phyloP scores from a whole-genome alignment of 2,113 vertebrate genomes.

The Dipodomys stephensi region DNA sequence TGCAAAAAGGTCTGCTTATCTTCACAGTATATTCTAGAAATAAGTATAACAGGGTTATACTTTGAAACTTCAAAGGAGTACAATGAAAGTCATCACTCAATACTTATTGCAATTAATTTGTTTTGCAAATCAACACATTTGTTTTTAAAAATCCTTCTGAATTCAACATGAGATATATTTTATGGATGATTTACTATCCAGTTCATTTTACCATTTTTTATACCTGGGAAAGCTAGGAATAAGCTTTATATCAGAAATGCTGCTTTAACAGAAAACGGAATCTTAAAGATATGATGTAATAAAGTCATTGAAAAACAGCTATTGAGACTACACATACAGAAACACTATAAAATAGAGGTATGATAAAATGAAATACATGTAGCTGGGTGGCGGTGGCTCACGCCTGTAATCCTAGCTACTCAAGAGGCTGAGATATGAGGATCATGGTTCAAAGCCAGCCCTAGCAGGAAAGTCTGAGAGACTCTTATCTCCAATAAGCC shows the following conservation, averaged over 20 bases:
- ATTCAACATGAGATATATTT: not conserved
- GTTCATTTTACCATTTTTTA: not conserved
- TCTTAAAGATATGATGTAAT: constrained; percentile 9
- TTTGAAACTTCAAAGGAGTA: not conserved
- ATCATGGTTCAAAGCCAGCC: no score
- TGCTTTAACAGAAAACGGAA: not conserved
- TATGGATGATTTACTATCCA: not conserved
- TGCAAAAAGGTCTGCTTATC: constrained; percentile 96
- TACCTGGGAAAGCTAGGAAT: not conserved
- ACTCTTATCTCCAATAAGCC: no score
- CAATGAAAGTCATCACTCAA: not conserved
- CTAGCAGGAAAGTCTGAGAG: no score
- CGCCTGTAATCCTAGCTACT: no score
- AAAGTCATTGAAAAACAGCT: not conserved
- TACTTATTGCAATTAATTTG: not conserved
- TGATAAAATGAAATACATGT: not conserved
- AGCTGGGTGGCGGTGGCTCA: no score
- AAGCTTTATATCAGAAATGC: constrained; percentile 49
- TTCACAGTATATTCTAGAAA: constrained; percentile 94
- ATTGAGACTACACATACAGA: not conserved
- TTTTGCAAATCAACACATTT: constrained; percentile 27
- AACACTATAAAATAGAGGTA: not conserved
- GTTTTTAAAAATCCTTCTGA: constrained; percentile 42
- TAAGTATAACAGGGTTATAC: not conserved
- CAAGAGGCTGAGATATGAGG: no score